Conservation (phyloP, 2,797 vertebrate genomes). For the Clarias laeviceps region DNA sequence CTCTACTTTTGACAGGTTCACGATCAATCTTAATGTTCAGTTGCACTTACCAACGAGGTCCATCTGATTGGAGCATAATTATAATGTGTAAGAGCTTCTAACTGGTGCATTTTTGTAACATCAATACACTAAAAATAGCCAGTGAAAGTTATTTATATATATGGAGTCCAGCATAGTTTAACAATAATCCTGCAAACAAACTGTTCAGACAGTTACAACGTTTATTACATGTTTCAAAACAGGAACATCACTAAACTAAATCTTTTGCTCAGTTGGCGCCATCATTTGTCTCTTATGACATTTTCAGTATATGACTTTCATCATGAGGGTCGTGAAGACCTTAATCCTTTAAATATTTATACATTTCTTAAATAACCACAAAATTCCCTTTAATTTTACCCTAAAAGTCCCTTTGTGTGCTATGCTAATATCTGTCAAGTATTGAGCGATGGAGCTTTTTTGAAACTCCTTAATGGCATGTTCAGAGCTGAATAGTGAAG, state of each 20-base stretch:
- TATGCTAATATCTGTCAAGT: slow-evolving; percentile 3
- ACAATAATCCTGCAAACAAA: not conserved
- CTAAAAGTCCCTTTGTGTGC: not conserved
- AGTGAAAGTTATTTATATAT: not conserved
- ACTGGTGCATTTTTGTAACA: not conserved
- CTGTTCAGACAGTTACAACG: no score
- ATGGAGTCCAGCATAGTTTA: not conserved
- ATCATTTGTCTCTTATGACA: not conserved
- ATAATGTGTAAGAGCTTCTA: not conserved
- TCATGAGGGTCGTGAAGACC: not conserved
- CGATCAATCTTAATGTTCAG: not conserved
- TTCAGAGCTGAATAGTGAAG: slow-evolving; percentile 8
- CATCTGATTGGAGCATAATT: not conserved
- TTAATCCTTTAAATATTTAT: slow-evolving; percentile 2
- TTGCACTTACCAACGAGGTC: not conserved
- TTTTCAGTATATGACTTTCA: not conserved
- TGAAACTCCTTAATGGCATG: not conserved
- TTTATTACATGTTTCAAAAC: not conserved
- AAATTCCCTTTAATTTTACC: not conserved
- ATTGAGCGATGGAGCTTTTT: not conserved
- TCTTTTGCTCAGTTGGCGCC: not conserved
- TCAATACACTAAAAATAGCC: not conserved
- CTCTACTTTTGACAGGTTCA: not conserved
- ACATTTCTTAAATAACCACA: not conserved
- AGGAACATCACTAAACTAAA: not conserved